Conservation (phyloP, 1,140 invertebrate genomes). For the Metaphire vulgaris region DNA sequence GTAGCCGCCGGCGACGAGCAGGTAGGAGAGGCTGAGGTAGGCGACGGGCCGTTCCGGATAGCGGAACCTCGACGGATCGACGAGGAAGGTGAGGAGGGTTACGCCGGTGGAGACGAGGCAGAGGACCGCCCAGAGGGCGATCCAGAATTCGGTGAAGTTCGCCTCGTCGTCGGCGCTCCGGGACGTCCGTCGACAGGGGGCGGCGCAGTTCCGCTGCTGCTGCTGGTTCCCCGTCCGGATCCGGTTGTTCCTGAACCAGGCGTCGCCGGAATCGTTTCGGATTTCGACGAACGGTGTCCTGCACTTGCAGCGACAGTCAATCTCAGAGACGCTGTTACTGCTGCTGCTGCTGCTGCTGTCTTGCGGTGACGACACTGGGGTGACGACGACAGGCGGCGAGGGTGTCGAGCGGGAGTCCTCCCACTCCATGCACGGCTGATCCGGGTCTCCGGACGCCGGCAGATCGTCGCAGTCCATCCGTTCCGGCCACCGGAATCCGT, state of each 20-base stretch:
- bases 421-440: constrained; percentile 81
- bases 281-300: constrained; percentile 66
- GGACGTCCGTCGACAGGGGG: constrained; percentile 77
- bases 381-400: constrained; percentile 31
- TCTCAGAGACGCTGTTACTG: neutral
- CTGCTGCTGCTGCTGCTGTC: constrained; percentile 23
- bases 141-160: constrained; percentile 72
- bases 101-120: constrained; percentile 56
- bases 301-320: constrained; percentile 65
- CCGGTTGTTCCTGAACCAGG: constrained; percentile 60
- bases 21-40: constrained; percentile 88
- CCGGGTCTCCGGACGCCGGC: constrained; percentile 69
- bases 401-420: constrained; percentile 53
- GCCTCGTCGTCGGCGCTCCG: constrained; percentile 71
- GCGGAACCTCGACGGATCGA: constrained; percentile 73
- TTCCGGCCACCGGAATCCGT: constrained; percentile 94
- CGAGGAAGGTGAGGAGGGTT: constrained; percentile 81
- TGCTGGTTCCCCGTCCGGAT: constrained; percentile 51
- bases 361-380: constrained; percentile 42
- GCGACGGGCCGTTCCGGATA: constrained; percentile 91
- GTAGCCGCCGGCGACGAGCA: constrained; percentile 88
- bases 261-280: constrained; percentile 55
- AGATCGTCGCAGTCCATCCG: constrained; percentile 86
- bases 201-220: constrained; percentile 72
- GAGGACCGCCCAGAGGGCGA: constrained; percentile 55